These are phyloP conservation scores for Spatula clypeata DNA, from an alignment of 2,797 vertebrate species.

Conservation along the genomic window DNA sequence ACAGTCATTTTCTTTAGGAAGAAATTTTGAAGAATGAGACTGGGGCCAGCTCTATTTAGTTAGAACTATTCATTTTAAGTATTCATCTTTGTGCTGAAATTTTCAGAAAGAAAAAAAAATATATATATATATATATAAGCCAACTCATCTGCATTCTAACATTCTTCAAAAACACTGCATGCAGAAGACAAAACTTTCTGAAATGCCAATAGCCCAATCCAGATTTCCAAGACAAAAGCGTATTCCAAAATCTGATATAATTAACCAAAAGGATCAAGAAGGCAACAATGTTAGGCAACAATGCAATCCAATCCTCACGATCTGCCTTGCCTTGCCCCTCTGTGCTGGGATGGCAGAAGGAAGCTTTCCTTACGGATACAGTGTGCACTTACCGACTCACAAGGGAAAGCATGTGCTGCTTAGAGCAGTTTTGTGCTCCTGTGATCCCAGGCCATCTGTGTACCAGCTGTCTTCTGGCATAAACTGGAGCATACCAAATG, in stretches of 20 bases:
- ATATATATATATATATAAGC: not conserved
- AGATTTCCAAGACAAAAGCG: not conserved
- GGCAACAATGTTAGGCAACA: not conserved
- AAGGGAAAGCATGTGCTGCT: not conserved
- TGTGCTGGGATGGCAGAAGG: not conserved
- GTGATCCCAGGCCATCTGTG: not conserved
- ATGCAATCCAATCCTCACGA: not conserved
- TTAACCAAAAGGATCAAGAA: not conserved
- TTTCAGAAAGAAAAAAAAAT: not conserved
- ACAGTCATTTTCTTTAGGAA: not conserved
- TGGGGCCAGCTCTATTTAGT: not conserved
- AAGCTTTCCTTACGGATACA: not conserved
- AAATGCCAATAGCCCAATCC: not conserved
- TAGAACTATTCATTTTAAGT: not conserved
- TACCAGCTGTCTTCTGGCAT: slow-evolving; percentile 32
- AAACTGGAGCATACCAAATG: not conserved
- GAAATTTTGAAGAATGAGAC: not conserved
- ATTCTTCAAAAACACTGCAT: not conserved
- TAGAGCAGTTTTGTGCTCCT: slow-evolving; percentile 6
- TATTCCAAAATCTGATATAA: not conserved
- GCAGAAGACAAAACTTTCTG: not conserved
- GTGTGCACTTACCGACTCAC: rapidly evolving
- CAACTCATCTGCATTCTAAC: not conserved
- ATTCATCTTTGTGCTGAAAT: not conserved
- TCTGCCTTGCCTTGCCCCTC: not conserved